Evolutionary conservation across 2,888 invertebrate genomes (phyloP), one percentile per base, ranked within the genome.

Genomic region (Ormyrus labotus): DNA sequence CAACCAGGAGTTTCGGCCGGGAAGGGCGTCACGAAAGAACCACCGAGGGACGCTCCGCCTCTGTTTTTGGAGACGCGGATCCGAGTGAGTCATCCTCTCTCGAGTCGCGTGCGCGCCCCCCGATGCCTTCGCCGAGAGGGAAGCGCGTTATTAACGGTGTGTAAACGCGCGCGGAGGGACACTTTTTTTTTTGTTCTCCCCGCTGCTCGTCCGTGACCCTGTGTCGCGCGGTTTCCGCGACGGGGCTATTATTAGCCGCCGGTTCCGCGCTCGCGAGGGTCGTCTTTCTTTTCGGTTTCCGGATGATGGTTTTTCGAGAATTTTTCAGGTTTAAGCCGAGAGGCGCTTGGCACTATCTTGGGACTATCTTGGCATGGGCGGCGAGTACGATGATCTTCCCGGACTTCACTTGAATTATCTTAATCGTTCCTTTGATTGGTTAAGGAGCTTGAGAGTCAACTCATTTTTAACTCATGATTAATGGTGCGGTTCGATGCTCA

Each of bases 111-210:
- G 73, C 61, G 19, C n/a, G 9, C 19, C 60, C 11, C 6, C 11
- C 6, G 45, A 11, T 34, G 53, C 19, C 13, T 60, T 58, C 67
- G 57, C 45, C 11, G 55, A 10, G 53, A 47, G 53, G 13, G 47
- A 45, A 13, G 64, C 76, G 47, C 55, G 76, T 34, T 34, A 77
- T 70, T 69, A 63, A 75, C 67, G 67, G 75, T 75, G 68, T 67
- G 60, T 60, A 19, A 34, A 34, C 34, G 34, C 34, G 34, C 34
- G 34, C 34, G 34, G 2, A 2, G 34, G 19, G 19, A 19, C 19
- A 34, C 34, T 34, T 34, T 75, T 75, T 75, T 75, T 64, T n/a
- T 10, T 65, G n/a, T 45, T 7, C 61, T 55, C 34, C 57, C 6
- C 7, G 50, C 60, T 10, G 6, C 34, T 34, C 34, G 34, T 34